These are phyloP conservation scores for Eledona agricola DNA, from an alignment of 2,888 invertebrate genomes.

Conservation along the genomic window DNA sequence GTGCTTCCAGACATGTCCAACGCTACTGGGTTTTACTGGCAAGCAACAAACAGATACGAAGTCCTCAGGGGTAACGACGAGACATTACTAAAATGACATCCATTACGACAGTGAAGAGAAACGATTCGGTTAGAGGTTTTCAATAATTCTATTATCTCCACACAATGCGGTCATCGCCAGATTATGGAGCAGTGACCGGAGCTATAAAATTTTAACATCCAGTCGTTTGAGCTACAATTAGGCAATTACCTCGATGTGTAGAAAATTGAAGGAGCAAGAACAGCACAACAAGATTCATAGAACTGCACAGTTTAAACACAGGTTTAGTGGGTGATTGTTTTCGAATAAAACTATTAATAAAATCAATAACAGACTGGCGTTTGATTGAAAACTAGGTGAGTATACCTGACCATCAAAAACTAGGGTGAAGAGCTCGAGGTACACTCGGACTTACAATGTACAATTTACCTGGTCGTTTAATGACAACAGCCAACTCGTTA, in stretches of 20 bases:
- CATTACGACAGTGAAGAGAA: no score
- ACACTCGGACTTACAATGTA: constrained; percentile 3
- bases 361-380: constrained; percentile 34
- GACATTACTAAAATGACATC: constrained; percentile 18
- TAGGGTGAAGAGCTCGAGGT: constrained; percentile 1
- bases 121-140: no score
- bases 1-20: constrained; percentile 54
- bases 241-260: no score
- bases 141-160: no score
- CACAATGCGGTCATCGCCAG: no score
- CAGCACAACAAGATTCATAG: not conserved
- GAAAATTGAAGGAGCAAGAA: not conserved
- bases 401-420: constrained; percentile 3
- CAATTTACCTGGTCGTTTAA: constrained; percentile 31
- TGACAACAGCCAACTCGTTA: constrained; percentile 9
- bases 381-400: constrained; percentile 25
- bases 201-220: no score
- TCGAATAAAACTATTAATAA: constrained; percentile 20
- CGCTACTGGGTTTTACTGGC: constrained; percentile 53
- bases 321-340: constrained; percentile 15
- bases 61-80: constrained; percentile 20
- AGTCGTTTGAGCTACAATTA: no score
- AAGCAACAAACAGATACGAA: constrained; percentile 46
- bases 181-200: no score
- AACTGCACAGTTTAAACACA: not conserved